phyloP scores from a whole-genome alignment of 1,140 invertebrate species.

The Megalopta genalis region DNA sequence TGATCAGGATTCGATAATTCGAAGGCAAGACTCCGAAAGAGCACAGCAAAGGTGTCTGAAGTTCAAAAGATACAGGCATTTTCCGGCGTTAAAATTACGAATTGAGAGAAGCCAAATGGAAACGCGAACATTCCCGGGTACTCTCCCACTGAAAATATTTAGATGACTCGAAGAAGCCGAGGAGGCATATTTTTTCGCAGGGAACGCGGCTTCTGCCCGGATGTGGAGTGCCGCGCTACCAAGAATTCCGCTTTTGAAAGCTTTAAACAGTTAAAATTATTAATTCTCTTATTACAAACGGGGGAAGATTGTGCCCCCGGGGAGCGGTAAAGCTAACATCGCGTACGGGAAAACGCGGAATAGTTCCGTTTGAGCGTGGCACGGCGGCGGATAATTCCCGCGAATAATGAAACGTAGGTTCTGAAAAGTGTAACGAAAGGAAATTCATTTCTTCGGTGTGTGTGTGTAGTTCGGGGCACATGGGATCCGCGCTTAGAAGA shows the following conservation, averaged over 20 bases:
- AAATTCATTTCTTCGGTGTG: not conserved
- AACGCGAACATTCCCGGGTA: not conserved
- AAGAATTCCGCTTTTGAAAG: not conserved
- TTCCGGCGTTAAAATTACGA: no score
- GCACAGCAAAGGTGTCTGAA: no score
- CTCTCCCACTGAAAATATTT: not conserved
- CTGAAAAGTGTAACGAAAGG: not conserved
- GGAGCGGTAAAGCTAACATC: not conserved
- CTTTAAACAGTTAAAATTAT: constrained; percentile 7
- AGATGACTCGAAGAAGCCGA: not conserved
- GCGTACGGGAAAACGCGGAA: not conserved
- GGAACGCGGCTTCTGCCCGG: not conserved
- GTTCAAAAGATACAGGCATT: no score
- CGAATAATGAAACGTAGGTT: not conserved
- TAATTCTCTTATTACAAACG: constrained; percentile 14
- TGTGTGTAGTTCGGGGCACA: no score
- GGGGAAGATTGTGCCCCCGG: not conserved
- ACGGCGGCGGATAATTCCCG: not conserved
- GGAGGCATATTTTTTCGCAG: not conserved
- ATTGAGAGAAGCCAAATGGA: no score
- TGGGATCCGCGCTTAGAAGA: no score
- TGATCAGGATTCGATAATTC: no score
- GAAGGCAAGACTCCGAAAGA: no score
- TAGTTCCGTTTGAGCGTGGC: not conserved
- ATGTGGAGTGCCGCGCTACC: not conserved